Evolutionary conservation across 2,888 invertebrate genomes (phyloP).

Genomic region (Tridacna gigas): DNA sequence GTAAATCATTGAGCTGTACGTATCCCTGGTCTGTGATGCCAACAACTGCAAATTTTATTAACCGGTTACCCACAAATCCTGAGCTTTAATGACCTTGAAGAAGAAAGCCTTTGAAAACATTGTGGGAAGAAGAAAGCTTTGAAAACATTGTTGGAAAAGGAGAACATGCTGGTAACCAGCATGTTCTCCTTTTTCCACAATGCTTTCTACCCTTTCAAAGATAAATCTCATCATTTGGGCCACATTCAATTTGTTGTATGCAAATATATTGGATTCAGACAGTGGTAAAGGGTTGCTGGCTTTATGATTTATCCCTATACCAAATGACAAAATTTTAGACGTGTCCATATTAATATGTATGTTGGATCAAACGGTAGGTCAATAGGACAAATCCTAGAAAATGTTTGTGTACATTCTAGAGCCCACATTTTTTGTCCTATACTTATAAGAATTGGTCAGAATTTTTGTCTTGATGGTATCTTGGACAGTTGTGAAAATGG

Average conservation of each 20-base stretch:
- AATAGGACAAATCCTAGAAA: not conserved
- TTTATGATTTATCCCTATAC: not conserved
- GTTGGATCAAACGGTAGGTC: not conserved
- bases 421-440: not conserved
- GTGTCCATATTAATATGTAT: not conserved
- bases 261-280: not conserved
- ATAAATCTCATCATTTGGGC: not conserved
- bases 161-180: not conserved
- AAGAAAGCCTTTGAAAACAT: not conserved
- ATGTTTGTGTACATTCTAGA: not conserved
- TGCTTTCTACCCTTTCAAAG: not conserved
- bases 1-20: too few species aligned
- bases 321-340: too few species aligned
- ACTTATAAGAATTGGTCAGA: not conserved
- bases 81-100: not conserved
- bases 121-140: not conserved
- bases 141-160: not conserved
- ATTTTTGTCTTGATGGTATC: not conserved
- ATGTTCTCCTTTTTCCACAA: not conserved
- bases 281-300: not conserved
- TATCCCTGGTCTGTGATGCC: too few species aligned
- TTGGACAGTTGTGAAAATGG: not conserved
- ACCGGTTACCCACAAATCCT: too few species aligned
- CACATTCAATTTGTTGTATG: not conserved
- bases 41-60: too few species aligned